Evolutionary conservation across 2,888 invertebrate species (phyloP), one percentile per base, ranked within the genome.

Genomic region (Drosophila parthenogenetica): DNA sequence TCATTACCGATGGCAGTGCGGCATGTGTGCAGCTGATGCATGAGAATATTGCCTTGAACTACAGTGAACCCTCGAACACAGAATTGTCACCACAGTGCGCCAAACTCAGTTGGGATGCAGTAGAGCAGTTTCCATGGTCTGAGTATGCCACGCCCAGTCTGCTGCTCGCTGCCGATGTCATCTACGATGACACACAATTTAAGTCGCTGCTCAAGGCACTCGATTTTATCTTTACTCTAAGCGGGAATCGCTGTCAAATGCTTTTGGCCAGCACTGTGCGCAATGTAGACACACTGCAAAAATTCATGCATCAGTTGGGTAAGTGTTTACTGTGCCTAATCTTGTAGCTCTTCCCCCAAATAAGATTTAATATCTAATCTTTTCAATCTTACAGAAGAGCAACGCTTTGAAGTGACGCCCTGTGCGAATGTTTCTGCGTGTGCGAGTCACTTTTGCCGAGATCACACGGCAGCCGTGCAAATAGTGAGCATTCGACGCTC

Each of bases 1-100:
- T 93, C 57, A 93, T 97, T 53, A 95, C 95, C 14, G 97, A 97
- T 90, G 95, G 95, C 81, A 96, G 96, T 87, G 84, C 91, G 0
- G 93, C 93, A 51, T 96, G 97, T 22, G 90, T 97, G 16, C 92
- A 93, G 35, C 92, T 94, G 40, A 93, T 96, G 55, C 91, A 92
- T 73, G 93, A 94, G 54, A 97, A 96, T 92, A 91, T 96, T 43
- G 74, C 87, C 25, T 91, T 94, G 1, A 96, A 96, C 92, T 93
- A 94, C 2, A 54, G 13, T 2, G 63, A 61, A 11, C 7, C 35
- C 0, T 35, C 11, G 1, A 22, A 53, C 0, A 37, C 29, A 14
- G 39, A 51, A 0, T 39, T 48, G 19, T 29, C 50, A 14, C 79
- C 73, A 10, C 40, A 71, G 11, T 70, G 79, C 32, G 72, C 66